Conservation (phyloP, 1,140 invertebrate species). For the Andricus grossulariae region DNA sequence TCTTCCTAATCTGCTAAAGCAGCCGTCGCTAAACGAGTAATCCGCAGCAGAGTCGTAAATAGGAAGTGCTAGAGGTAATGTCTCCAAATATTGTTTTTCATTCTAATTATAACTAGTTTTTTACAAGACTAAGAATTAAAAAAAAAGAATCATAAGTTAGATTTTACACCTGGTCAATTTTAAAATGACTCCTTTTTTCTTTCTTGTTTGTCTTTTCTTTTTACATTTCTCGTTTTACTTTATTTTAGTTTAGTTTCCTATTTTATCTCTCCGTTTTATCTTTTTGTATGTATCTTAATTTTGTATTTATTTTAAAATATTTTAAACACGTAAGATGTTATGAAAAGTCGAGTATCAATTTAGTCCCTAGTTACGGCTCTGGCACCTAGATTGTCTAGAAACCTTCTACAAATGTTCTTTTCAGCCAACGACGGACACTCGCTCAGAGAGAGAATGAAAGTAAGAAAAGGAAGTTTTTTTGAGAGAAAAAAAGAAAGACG, state of each 20-base stretch:
- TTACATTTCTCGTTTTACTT: background rate
- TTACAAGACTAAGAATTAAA: background rate
- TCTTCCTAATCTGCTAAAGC: conserved; percentile 40
- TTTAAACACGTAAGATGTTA: background rate
- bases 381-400: conserved; percentile 28
- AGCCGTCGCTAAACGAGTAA: conserved; percentile 24
- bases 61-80: conserved; percentile 27
- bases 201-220: conserved; percentile 28
- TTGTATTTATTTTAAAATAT: background rate
- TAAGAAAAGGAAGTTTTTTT: conserved; percentile 28
- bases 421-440: conserved; percentile 61
- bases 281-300: background rate
- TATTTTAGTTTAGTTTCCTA: conserved; percentile 24
- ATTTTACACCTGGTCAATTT: background rate
- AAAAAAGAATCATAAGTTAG: conserved; percentile 18
- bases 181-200: background rate
- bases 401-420: conserved; percentile 70
- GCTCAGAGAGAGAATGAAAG: conserved; percentile 23
- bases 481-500: background rate
- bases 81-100: conserved; percentile 13
- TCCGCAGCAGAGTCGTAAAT: conserved; percentile 30
- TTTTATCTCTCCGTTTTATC: background rate
- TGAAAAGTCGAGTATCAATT: background rate
- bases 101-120: conserved; percentile 6
- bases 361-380: conserved; percentile 25